phyloP scores from a whole-genome alignment of 2,113 vertebrate genomes.

The Rhineura floridana region DNA sequence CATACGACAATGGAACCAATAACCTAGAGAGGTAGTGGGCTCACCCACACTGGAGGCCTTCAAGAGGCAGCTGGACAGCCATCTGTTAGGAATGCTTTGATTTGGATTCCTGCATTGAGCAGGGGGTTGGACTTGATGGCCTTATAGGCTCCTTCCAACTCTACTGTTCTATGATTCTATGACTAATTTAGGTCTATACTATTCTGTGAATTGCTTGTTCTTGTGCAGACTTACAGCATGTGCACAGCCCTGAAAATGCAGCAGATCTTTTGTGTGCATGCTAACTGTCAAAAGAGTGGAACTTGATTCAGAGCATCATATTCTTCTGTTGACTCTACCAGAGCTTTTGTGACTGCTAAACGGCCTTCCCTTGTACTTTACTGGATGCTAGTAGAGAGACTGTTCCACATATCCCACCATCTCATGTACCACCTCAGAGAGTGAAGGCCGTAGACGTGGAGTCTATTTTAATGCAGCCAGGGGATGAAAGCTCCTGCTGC shows the following conservation, averaged over 20 bases:
- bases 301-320: slow-evolving; percentile 16
- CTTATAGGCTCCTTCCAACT: no score
- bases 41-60: no score
- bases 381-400: slow-evolving; percentile 56
- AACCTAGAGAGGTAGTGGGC: no score
- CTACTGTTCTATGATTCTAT: no score
- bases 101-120: no score
- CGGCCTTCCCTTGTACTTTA: slow-evolving; percentile 48
- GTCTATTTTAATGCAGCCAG: slow-evolving; percentile 37
- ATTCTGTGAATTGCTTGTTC: neutral
- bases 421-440: slow-evolving; percentile 32
- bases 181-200: no score
- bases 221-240: neutral
- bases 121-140: no score
- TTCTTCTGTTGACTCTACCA: slow-evolving; percentile 54
- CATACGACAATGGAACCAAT: no score
- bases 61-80: no score
- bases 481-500: slow-evolving; percentile 54
- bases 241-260: neutral
- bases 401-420: slow-evolving; percentile 37
- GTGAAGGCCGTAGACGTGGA: slow-evolving; percentile 45
- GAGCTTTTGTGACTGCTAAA: slow-evolving; percentile 36
- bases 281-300: neutral
- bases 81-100: no score
- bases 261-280: neutral